These are phyloP conservation scores for Microplitis deprimator DNA, from an alignment of 2,888 invertebrate species.

Conservation along the genomic window DNA sequence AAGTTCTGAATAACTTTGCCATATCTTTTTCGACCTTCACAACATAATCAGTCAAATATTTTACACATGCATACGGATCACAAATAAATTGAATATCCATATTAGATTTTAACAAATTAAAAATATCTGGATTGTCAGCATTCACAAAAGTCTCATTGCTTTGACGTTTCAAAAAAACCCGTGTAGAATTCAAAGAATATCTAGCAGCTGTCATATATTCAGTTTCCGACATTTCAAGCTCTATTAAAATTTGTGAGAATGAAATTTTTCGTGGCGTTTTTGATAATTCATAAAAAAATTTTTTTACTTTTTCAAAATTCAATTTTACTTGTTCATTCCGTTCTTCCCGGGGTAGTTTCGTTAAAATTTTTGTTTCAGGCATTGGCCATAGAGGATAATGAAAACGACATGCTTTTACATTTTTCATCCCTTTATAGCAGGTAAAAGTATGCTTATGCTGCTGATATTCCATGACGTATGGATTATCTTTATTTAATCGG, in stretches of 20 bases:
- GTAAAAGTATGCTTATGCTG: too few relatives aligned
- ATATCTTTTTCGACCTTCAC: slow-evolving; percentile 10
- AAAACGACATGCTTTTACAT: too few relatives aligned
- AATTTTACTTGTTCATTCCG: not conserved
- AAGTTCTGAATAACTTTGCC: slow-evolving; percentile 12
- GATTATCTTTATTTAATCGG: too few relatives aligned
- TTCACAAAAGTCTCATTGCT: too few relatives aligned
- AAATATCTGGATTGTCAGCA: too few relatives aligned
- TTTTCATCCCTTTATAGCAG: too few relatives aligned
- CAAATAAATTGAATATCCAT: too few relatives aligned
- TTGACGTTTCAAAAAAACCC: too few relatives aligned
- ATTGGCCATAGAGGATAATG: not conserved
- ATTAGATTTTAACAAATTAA: too few relatives aligned
- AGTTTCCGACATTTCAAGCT: not conserved
- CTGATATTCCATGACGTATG: too few relatives aligned
- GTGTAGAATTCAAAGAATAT: not conserved
- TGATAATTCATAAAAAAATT: not conserved
- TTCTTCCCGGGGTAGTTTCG: not conserved
- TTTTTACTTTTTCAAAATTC: not conserved
- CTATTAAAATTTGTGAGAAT: not conserved
- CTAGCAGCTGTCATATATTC: slow-evolving; percentile 8
- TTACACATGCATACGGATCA: slow-evolving; percentile 13
- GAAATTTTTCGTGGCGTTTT: not conserved
- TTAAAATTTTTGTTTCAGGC: slow-evolving; percentile 14
- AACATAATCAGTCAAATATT: slow-evolving; percentile 23